Conservation (phyloP, 2,888 invertebrate genomes). For the Parascotia fuliginaria region DNA sequence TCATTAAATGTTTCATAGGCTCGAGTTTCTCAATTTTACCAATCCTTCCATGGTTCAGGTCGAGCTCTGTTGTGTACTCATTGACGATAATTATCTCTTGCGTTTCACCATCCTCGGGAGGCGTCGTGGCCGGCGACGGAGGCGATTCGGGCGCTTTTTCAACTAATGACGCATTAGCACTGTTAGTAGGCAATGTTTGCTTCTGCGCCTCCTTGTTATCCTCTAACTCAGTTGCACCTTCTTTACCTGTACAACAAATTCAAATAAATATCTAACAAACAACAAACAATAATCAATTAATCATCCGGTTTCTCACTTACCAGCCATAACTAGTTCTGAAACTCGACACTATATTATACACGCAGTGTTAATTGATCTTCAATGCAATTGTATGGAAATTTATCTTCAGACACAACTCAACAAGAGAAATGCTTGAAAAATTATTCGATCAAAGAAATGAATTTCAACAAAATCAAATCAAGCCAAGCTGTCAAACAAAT, state of each 20-base stretch:
- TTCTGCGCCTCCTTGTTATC: conserved; percentile 35
- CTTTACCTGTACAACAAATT: conserved; percentile 50
- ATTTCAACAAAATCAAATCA: too few species aligned
- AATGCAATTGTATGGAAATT: too few species aligned
- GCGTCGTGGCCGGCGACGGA: conserved; percentile 60
- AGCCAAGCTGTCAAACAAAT: too few species aligned
- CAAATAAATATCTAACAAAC: conserved; percentile 1
- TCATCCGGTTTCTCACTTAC: conserved; percentile 34
- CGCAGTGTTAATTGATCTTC: background rate
- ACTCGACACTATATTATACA: background rate
- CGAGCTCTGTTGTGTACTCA: conserved; percentile 90
- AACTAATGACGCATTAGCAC: too few species aligned
- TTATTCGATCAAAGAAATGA: too few species aligned
- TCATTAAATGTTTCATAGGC: conserved; percentile 90
- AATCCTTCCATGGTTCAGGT: conserved; percentile 95
- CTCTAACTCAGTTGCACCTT: conserved; percentile 52
- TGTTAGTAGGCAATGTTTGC: background rate
- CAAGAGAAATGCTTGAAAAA: too few species aligned
- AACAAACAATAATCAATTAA: conserved; percentile 1
- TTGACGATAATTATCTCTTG: conserved; percentile 88
- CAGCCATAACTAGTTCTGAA: conserved; percentile 37
- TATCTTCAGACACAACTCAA: too few species aligned
- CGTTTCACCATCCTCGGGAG: conserved; percentile 65
- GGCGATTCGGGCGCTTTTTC: conserved; percentile 48
- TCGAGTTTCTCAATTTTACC: conserved; percentile 94